Conservation (phyloP, 2,797 vertebrate genomes). For the Crenuchus spilurus region DNA sequence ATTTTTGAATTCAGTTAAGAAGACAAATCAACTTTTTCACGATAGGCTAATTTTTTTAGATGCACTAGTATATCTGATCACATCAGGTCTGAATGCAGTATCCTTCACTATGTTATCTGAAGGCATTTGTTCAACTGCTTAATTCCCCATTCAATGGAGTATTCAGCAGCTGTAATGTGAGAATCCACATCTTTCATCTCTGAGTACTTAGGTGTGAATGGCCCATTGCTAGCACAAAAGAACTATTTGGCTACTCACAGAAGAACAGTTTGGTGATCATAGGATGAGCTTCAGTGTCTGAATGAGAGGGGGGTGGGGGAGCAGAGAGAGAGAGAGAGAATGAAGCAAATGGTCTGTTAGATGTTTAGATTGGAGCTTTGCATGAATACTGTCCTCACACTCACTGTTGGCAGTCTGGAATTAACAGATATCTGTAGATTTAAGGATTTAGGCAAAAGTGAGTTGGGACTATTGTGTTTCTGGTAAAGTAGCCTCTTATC, state of each 20-base stretch:
- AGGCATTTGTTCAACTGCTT: conserved; percentile 19
- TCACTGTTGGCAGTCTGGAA: neutral
- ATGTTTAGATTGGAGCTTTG: conserved; percentile 13
- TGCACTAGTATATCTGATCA: neutral
- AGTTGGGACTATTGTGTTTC: conserved; percentile 25
- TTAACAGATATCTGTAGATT: conserved; percentile 24
- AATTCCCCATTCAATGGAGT: neutral
- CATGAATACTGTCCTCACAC: neutral
- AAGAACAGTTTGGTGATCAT: conserved; percentile 14
- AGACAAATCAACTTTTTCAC: too few relatives aligned
- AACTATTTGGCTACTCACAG: conserved; percentile 23
- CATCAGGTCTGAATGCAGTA: neutral
- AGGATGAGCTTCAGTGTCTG: neutral
- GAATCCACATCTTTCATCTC: conserved; percentile 14
- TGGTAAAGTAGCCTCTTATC: conserved; percentile 27
- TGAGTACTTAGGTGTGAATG: conserved; percentile 31
- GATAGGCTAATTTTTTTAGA: too few relatives aligned
- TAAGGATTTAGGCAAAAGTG: conserved; percentile 4
- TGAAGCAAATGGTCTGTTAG: conserved; percentile 3
- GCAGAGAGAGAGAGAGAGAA: neutral
- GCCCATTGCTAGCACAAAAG: conserved; percentile 18
- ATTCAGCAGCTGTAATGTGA: conserved; percentile 14
- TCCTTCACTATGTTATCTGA: neutral
- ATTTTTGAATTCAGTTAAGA: too few relatives aligned
- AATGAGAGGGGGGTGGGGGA: too few relatives aligned